A percentile compares a stretch with the other conserved stretches of the same genome.
These are phyloP conservation scores for Ceratosolen solmsi DNA, from an alignment of 1,140 invertebrate species.

Conservation along the genomic window DNA sequence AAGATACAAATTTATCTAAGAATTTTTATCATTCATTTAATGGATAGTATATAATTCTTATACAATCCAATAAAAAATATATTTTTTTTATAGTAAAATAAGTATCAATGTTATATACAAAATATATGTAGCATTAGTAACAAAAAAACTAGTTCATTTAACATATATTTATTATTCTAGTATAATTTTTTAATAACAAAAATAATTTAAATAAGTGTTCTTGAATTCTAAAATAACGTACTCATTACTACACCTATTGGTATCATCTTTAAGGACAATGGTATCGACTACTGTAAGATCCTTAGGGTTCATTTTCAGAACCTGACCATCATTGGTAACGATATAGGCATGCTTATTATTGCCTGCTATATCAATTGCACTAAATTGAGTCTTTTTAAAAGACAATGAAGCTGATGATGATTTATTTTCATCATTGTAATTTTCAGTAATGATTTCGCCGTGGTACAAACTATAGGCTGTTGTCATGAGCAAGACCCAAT, in stretches of 20 bases:
- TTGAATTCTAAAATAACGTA: constrained; percentile 54
- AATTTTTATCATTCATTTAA: no score
- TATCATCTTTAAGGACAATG: constrained; percentile 78
- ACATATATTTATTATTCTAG: no score
- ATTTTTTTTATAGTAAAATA: no score
- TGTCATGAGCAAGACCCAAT: constrained; percentile 66
- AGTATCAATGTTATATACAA: no score
- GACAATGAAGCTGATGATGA: constrained; percentile 42
- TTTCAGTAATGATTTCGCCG: constrained; percentile 56
- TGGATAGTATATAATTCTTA: no score
- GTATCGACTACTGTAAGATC: constrained; percentile 75
- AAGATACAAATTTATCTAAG: no score
- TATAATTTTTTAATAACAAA: not conserved
- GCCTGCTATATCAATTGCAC: constrained; percentile 77
- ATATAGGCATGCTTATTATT: constrained; percentile 77
- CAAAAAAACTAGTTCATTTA: no score
- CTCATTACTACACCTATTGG: constrained; percentile 78
- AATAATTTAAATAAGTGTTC: constrained; percentile 21
- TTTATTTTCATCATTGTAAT: constrained; percentile 23
- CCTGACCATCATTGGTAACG: constrained; percentile 76
- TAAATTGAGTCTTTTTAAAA: constrained; percentile 60
- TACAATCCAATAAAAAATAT: no score
- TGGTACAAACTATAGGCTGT: constrained; percentile 64
- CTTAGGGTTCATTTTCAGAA: constrained; percentile 75
- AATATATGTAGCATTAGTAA: no score